Conservation (phyloP, 2,888 invertebrate genomes). For the Phania funesta region DNA sequence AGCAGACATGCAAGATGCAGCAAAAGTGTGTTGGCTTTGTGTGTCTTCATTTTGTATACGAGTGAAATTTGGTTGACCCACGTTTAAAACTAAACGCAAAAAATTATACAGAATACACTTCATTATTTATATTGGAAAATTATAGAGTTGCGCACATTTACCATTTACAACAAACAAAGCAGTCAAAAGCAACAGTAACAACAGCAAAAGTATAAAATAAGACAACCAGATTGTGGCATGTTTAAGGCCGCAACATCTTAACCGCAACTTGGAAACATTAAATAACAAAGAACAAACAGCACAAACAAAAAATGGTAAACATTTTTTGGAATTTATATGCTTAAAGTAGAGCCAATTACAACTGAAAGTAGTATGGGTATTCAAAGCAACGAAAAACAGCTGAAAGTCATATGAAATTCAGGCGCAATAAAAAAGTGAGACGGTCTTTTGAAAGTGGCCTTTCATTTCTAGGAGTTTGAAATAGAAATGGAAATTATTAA, state of each 20-base stretch:
- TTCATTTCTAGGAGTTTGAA: no score
- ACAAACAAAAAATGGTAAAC: slow-evolving; percentile 2
- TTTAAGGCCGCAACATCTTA: slow-evolving; percentile 64
- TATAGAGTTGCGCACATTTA: slow-evolving; percentile 65
- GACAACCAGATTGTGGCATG: slow-evolving; percentile 61
- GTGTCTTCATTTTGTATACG: neutral
- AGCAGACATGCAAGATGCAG: neutral
- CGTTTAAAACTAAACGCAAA: slow-evolving; percentile 33
- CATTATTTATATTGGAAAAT: slow-evolving; percentile 68
- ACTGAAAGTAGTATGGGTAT: slow-evolving; percentile 4
- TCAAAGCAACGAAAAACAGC: neutral
- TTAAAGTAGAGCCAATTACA: slow-evolving; percentile 44
- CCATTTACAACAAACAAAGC: slow-evolving; percentile 47
- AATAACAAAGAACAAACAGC: slow-evolving; percentile 41
- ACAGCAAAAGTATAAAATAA: slow-evolving; percentile 26
- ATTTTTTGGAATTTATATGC: slow-evolving; percentile 39
- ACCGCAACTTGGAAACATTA: slow-evolving; percentile 63
- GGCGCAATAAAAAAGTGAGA: no score
- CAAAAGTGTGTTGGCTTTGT: slow-evolving; percentile 9
- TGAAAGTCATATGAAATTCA: neutral
- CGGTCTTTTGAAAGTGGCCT: no score
- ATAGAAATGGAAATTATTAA: no score
- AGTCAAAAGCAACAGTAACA: slow-evolving; percentile 22
- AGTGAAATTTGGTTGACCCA: slow-evolving; percentile 61
- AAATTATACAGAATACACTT: slow-evolving; percentile 55